Evolutionary conservation across 2,888 invertebrate genomes (phyloP).

Genomic region (Ophraella communa): DNA sequence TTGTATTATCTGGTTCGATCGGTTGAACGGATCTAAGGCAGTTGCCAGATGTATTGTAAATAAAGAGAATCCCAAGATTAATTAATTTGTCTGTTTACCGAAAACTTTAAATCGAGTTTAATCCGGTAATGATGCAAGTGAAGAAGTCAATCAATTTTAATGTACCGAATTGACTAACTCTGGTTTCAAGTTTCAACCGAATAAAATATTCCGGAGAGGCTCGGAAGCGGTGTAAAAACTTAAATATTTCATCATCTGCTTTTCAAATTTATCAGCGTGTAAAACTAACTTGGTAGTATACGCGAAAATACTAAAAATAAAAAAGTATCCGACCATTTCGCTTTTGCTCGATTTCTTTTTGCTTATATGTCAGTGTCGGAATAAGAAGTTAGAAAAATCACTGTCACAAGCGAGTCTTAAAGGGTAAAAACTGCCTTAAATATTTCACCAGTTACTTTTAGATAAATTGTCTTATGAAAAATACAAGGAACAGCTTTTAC

Average conservation of each 20-base stretch:
- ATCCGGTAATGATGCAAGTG: not conserved
- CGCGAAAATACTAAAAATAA: constrained; percentile 13
- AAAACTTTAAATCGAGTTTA: too few relatives aligned
- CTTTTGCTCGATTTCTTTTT: constrained; percentile 37
- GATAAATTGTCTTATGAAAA: constrained; percentile 52
- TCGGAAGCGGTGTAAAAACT: constrained; percentile 12
- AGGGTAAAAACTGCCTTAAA: constrained; percentile 50
- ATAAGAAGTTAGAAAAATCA: constrained; percentile 44
- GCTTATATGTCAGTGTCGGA: constrained; percentile 41
- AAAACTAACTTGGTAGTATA: constrained; percentile 22
- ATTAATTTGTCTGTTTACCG: too few relatives aligned
- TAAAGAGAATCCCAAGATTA: too few relatives aligned
- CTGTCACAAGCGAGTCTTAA: constrained; percentile 43
- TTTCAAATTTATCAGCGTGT: constrained; percentile 36
- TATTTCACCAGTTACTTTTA: constrained; percentile 51
- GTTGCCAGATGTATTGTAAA: too few relatives aligned
- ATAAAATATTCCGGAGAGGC: constrained; percentile 19
- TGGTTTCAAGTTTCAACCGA: not conserved
- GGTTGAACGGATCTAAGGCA: too few relatives aligned
- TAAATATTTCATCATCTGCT: constrained; percentile 29
- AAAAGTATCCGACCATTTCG: constrained; percentile 21
- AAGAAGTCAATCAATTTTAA: not conserved
- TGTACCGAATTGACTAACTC: not conserved
- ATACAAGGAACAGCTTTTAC: constrained; percentile 45
- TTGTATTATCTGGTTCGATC: too few relatives aligned